A percentile compares a stretch with the other conserved stretches of the same genome.
These are phyloP conservation scores for Nicator chloris DNA, from an alignment of 2,113 vertebrate genomes.

Conservation along the genomic window DNA sequence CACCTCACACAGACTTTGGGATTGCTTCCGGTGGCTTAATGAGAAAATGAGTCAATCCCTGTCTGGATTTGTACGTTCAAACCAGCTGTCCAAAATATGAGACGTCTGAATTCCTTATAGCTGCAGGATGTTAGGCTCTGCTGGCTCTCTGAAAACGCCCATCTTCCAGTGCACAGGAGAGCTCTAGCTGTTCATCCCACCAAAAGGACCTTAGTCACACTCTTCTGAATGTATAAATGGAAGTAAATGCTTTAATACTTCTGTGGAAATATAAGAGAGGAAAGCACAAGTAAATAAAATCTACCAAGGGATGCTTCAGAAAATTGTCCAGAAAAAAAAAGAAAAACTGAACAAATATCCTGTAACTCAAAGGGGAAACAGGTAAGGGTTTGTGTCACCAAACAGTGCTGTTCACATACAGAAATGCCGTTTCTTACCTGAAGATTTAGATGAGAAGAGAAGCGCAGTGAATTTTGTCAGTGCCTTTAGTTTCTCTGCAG, in stretches of 20 bases:
- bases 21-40: not conserved
- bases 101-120: not conserved
- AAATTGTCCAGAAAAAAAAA: not conserved
- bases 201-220: not conserved
- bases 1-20: not conserved
- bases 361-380: constrained; percentile 8
- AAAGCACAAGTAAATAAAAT: not conserved
- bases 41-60: not conserved
- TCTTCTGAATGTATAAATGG: not conserved
- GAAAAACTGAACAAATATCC: not conserved
- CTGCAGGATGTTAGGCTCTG: not conserved
- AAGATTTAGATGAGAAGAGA: not conserved
- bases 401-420: not conserved
- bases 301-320: not conserved
- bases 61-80: not conserved
- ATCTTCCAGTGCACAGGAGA: not conserved
- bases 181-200: not conserved
- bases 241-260: not conserved
- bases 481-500: constrained; percentile 2
- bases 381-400: not conserved
- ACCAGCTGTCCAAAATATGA: not conserved
- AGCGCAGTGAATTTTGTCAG: constrained; percentile 20
- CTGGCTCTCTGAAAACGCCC: not conserved
- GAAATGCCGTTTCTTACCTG: not conserved
- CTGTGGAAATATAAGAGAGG: not conserved